Base-by-base conservation (phyloP, 2,797 vertebrate species). In the Eupleurogrammus muticus region DNA sequence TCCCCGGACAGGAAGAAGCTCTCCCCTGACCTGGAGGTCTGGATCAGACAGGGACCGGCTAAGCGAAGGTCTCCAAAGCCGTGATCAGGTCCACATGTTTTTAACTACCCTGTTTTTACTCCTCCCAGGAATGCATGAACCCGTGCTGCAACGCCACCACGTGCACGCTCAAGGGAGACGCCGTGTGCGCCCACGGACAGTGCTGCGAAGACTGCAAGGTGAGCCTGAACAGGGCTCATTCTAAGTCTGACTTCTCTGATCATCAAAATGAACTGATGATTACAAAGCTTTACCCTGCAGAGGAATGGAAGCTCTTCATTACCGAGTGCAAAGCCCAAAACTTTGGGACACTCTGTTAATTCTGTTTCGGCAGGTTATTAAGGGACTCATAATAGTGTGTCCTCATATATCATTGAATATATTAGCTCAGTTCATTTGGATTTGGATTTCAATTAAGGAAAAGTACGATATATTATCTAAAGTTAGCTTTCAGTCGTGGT, bases 181-280 rank as follows among this genome's bases (percentile, higher is more conserved):
- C 97, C 0, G 95, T 99, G 53, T 99, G 98, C 0, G 98, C 97
- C 0, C 97, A 99, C 0, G 97, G 98, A 51, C 96, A 97, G 52
- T 99, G 98, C 91, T 99, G 97, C 9, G 85, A 97, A 55, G 94
- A 96, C 87, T 99, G 97, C 83, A 93, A 92, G 96, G 98, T 98
- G 87, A 84, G 89, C 57, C 28, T 24, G 42, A 58, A 56, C 9
- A 35, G n/a, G n/a, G 40, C 4, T 9, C 28, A 21, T 3, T 11
- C 8, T 16, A 9, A 5, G n/a, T 64, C 62, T 59, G 5, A 12
- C 12, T 52, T 66, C 5, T 60, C 21, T 50, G n/a, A n/a, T n/a
- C n/a, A n/a, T n/a, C n/a, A n/a, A n/a, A n/a, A n/a, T n/a, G 78
- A 63, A 66, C 42, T 6, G 28, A 28, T 28, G 28, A 66, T 74